Evolutionary conservation across 37 sponge, comb jelly and placozoan genomes (phyloP).

Genomic region (Beroe forskalii): DNA sequence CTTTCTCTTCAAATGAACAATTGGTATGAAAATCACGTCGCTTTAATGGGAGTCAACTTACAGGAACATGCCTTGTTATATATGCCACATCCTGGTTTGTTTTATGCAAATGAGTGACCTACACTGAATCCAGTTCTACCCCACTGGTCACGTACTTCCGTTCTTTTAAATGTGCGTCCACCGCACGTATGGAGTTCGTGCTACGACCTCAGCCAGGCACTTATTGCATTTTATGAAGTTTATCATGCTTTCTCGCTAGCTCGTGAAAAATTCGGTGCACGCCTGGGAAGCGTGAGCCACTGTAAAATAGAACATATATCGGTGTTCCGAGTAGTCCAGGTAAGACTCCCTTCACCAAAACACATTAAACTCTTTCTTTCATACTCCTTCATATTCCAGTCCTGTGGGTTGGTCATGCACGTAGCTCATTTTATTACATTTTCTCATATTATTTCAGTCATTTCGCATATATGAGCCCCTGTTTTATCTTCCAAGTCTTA

Average conservation of each 20-base stretch:
- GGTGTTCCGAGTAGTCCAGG: not conserved
- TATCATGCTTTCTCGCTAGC: slow-evolving; percentile 62
- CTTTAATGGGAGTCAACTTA: slow-evolving; percentile 45
- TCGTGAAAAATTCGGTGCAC: slow-evolving; percentile 63
- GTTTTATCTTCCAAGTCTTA: no score
- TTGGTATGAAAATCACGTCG: slow-evolving; percentile 63
- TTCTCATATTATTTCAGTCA: no score
- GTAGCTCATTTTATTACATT: no score
- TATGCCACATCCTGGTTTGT: not conserved
- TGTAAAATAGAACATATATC: slow-evolving; percentile 58
- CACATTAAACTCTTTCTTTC: slow-evolving; percentile 32
- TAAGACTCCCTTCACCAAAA: slow-evolving; percentile 46
- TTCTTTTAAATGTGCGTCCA: slow-evolving; percentile 47
- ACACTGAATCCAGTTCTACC: slow-evolving; percentile 28
- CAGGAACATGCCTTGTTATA: slow-evolving; percentile 57
- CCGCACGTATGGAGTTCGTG: slow-evolving; percentile 19
- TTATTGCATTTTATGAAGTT: slow-evolving; percentile 64
- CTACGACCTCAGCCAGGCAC: not conserved
- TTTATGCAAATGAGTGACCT: slow-evolving; percentile 35
- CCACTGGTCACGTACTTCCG: not conserved
- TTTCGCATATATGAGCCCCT: no score
- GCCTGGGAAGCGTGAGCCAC: slow-evolving; percentile 47
- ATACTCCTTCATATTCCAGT: not conserved
- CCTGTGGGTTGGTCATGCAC: not conserved
- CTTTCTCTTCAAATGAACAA: slow-evolving; percentile 62